Evolutionary conservation across 2,797 vertebrate species (phyloP), one percentile per base, ranked within the genome.

Genomic region (Diceros bicornis): DNA sequence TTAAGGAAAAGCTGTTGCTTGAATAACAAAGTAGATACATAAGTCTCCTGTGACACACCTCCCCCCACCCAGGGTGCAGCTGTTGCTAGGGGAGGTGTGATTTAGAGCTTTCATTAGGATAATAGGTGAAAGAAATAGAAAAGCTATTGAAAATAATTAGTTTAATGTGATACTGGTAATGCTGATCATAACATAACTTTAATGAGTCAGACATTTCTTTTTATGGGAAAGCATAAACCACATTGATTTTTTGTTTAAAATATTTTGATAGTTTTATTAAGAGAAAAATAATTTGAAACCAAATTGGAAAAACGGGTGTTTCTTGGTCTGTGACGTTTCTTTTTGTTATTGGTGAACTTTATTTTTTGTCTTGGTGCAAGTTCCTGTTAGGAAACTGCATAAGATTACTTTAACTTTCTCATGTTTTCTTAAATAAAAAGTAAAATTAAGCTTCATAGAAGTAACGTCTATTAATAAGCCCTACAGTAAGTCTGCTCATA

Each of bases 181-280:
- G 50, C 47, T 25, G n/a, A 13, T 78, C 62, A 85, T 85, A 62
- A 69, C 34, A 25, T 66, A 64, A 66, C 44, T 96, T 88, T 8
- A 93, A 32, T 94, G 64, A 92, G 64, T 95, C 59, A 74, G 44
- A 68, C 32, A 69, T 95, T 93, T 85, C 34, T 91, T 90, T 95
- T 84, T 37, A 79, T 75, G 27, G 57, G 37, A 89, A 94, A 81
- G 71, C 34, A 29, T 84, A 91, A 92, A 37, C 23, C 50, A 85
- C 50, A 68, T 25, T 85, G 25, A 37, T 90, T 91, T 27, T 25
- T 94, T 68, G 8, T 79, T 92, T 50, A 89, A 92, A 61, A 27
- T 84, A 25, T 59, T 62, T 92, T 88, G 91, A 2, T 85, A 66
- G 21, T 88, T 92, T 92, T 68, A 91, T 52, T 86, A 75, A 89